Conservation (phyloP, 1,140 invertebrate species). For the Drosophila rufa region DNA sequence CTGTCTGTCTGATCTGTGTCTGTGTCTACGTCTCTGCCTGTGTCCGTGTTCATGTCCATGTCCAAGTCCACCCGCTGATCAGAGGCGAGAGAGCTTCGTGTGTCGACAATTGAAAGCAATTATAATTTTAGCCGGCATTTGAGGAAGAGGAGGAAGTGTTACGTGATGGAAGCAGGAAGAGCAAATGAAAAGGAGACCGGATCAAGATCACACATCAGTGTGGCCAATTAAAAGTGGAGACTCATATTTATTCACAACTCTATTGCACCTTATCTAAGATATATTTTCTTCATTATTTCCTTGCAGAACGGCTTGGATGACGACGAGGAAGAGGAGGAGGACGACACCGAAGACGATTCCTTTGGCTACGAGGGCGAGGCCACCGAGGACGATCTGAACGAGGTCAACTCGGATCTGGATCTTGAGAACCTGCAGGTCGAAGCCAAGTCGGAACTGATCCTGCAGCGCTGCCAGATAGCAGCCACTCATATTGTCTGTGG, state of each 20-base stretch:
- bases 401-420: constrained; percentile 77
- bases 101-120: constrained; percentile 74
- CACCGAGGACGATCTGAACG: constrained; percentile 82
- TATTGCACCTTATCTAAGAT: constrained; percentile 6
- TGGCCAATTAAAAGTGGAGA: constrained; percentile 40
- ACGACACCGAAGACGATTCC: constrained; percentile 74
- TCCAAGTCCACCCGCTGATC: constrained; percentile 50
- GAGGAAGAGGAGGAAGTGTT: constrained; percentile 37
- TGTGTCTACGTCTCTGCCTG: constrained; percentile 37
- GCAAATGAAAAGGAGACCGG: constrained; percentile 22
- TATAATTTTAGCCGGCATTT: constrained; percentile 58
- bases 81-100: constrained; percentile 40
- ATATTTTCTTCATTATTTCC: not conserved
- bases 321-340: constrained; percentile 65
- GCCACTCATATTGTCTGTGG: constrained; percentile 61
- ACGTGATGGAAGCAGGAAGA: constrained; percentile 53
- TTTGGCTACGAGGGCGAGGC: constrained; percentile 74
- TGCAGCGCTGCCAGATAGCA: constrained; percentile 62
- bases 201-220: constrained; percentile 39
- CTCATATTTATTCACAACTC: constrained; percentile 29
- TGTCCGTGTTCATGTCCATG: constrained; percentile 40
- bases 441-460: constrained; percentile 35
- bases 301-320: constrained; percentile 72
- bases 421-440: constrained; percentile 42
- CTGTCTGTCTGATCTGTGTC: constrained; percentile 36